phyloP scores from a whole-genome alignment of 2,888 invertebrate species.

The Cyclophora punctaria region DNA sequence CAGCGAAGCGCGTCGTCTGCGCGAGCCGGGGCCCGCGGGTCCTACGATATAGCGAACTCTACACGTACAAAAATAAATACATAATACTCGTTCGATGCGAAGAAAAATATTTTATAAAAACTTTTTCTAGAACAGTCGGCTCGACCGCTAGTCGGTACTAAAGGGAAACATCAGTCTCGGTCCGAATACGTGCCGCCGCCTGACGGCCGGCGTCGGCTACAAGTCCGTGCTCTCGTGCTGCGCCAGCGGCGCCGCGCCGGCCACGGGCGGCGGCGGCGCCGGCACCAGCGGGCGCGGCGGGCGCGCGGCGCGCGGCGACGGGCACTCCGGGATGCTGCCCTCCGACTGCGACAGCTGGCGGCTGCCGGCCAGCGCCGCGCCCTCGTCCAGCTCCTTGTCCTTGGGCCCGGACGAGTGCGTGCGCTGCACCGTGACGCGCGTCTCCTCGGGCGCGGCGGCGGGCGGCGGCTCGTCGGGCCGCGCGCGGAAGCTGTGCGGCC shows the following conservation, averaged over 20 bases:
- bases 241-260: constrained; percentile 23
- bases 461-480: constrained; percentile 40
- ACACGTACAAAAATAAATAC: constrained; percentile 58
- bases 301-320: constrained; percentile 47
- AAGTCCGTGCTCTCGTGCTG: constrained; percentile 34
- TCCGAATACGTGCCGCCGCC: constrained; percentile 19
- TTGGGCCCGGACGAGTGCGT: constrained; percentile 65
- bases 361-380: constrained; percentile 48
- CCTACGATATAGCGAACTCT: constrained; percentile 31
- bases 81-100: constrained; percentile 49
- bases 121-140: constrained; percentile 18
- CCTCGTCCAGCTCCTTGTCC: constrained; percentile 58
- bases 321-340: constrained; percentile 76
- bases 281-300: constrained; percentile 50
- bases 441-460: constrained; percentile 50
- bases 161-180: constrained; percentile 40
- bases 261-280: constrained; percentile 48
- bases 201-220: constrained; percentile 20
- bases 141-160: constrained; percentile 12
- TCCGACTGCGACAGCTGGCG: constrained; percentile 75
- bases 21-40: constrained; percentile 4
- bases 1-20: constrained; percentile 13
- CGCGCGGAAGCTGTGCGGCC: constrained; percentile 72
- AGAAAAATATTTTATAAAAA: constrained; percentile 25
- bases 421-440: constrained; percentile 56